Percentiles rank a stretch among this genome's conserved stretches.
phyloP scores from a whole-genome alignment of 1,140 invertebrate species.

The Babylonia areolata region DNA sequence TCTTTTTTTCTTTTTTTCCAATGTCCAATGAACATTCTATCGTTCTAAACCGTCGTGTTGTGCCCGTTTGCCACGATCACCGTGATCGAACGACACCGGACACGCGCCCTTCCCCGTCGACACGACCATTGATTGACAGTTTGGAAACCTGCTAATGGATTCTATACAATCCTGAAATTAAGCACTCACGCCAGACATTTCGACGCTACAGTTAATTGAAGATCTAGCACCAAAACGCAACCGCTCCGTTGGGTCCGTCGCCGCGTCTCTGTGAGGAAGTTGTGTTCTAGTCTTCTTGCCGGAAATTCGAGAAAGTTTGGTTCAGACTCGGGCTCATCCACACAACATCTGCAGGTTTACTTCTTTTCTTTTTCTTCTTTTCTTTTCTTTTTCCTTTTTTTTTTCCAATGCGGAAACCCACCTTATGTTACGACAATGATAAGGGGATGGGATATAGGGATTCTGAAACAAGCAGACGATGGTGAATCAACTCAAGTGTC shows the following conservation, averaged over 20 bases:
- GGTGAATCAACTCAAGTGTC: too few species aligned
- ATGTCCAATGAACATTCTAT: too few species aligned
- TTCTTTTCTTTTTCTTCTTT: not conserved
- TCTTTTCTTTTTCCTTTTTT: not conserved
- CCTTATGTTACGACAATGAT: too few species aligned
- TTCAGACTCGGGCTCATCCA: not conserved
- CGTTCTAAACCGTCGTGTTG: too few species aligned
- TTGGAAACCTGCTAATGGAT: not conserved
- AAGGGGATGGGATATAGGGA: too few species aligned
- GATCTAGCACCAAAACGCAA: constrained; percentile 18
- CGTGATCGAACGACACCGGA: too few species aligned
- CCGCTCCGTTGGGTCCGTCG: not conserved
- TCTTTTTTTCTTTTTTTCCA: too few species aligned
- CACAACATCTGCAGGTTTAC: too few species aligned
- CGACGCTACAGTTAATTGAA: not conserved
- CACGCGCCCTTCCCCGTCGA: too few species aligned
- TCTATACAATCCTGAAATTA: not conserved
- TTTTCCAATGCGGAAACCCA: not conserved
- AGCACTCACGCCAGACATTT: constrained; percentile 10
- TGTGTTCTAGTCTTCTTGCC: not conserved
- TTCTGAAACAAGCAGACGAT: too few species aligned
- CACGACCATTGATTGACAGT: too few species aligned
- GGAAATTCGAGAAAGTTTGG: not conserved
- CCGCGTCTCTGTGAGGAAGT: not conserved
- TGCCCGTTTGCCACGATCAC: too few species aligned